Base-by-base conservation (phyloP, 2,888 invertebrate species). In the Frankliniella fusca region DNA sequence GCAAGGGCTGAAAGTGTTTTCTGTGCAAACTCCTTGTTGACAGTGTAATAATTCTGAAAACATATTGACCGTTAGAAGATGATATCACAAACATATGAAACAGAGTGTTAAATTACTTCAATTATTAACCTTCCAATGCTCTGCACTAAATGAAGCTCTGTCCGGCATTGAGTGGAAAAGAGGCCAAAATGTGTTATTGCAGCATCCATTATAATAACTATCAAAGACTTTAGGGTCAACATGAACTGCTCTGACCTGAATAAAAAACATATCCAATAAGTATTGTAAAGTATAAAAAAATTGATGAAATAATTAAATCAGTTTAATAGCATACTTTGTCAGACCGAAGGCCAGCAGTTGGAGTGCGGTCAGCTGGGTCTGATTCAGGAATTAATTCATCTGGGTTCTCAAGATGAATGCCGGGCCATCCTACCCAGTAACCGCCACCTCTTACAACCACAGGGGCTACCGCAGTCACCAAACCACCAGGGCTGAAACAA, bases 141-240 rank as follows among this genome's bases (percentile, higher is more conserved):
- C 94, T 0, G 92, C 93, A 84, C 92, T 93, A 87, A 96, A 96
- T 20, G 93, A 93, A 8, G 96, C 95, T 82, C 95, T 90, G 85
- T 96, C 96, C 0, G 96, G 96, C 96, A 96, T 96, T 23, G 96
- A 96, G 88, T 96, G 96, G 87, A 96, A 96, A 20, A 96, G 89
- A 0, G 97, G 97, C 97, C 97, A 97, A 87, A 96, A 95, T 0
- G 95, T 96, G 27, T 94, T 95, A 86, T 96, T 96, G 87, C 96
- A 96, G 88, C 95, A 96, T 15, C 96, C 96, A 89, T 97, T 96
- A 90, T 97, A 97, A 88, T 96, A 97, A 83, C 93, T 93, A 86
- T 96, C 94, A 87, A 96, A 96, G 83, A 94, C 90, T 82, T 90
- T 90, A 0, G 94, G 91, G 83, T 95, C 93, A 18, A 95, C 92